phyloP scores from a whole-genome alignment of 2,888 invertebrate genomes.

The Mechanitis mazaeus region DNA sequence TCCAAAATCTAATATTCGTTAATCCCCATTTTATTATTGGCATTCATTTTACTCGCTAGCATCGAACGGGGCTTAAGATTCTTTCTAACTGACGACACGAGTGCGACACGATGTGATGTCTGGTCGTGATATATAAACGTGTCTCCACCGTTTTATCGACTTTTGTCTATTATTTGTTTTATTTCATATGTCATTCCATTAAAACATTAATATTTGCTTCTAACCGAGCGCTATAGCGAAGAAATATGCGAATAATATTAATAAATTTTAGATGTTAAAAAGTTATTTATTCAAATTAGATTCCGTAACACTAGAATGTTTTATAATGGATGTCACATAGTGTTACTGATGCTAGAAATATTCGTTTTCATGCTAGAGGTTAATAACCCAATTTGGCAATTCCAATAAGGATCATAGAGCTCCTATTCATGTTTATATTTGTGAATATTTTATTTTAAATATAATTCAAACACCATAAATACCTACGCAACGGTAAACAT shows the following conservation, averaged over 20 bases:
- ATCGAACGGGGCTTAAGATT: slow-evolving; percentile 47
- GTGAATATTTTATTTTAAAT: neutral
- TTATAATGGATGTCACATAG: neutral
- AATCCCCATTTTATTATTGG: slow-evolving; percentile 73
- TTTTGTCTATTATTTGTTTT: slow-evolving; percentile 42
- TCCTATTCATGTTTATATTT: neutral
- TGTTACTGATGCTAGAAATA: slow-evolving; percentile 3
- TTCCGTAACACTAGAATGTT: slow-evolving; percentile 57
- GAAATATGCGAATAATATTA: slow-evolving; percentile 58
- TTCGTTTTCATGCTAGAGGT: neutral
- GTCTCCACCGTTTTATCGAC: slow-evolving; percentile 44
- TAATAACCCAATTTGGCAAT: too few relatives aligned
- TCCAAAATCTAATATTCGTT: slow-evolving; percentile 68
- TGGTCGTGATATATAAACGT: slow-evolving; percentile 10
- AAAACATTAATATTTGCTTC: slow-evolving; percentile 9
- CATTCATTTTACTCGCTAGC: slow-evolving; percentile 70
- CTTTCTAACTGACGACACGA: slow-evolving; percentile 23
- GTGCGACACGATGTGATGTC: slow-evolving; percentile 8
- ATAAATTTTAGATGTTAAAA: slow-evolving; percentile 64
- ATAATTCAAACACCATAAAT: slow-evolving; percentile 2
- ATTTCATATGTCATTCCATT: slow-evolving; percentile 39
- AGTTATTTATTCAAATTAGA: slow-evolving; percentile 62
- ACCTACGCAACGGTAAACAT: slow-evolving; percentile 19
- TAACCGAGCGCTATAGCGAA: slow-evolving; percentile 55
- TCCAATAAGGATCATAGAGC: too few relatives aligned